Base-by-base conservation (phyloP, 2,113 vertebrate genomes). In the Strigops habroptila region DNA sequence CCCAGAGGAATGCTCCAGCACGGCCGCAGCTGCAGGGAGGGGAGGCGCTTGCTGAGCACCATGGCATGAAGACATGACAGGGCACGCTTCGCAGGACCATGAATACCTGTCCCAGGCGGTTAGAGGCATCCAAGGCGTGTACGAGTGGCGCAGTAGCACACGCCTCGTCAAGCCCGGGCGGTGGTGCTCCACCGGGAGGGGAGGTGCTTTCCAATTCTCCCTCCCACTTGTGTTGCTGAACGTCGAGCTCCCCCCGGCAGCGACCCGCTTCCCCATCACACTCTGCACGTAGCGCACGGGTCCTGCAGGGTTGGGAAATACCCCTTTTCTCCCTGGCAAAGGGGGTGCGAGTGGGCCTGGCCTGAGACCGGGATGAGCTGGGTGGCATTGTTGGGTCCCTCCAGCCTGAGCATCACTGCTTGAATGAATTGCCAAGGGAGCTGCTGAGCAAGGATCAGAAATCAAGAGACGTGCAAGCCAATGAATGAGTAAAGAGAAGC, bases 31-130 rank as follows among this genome's bases (percentile, higher is more conserved):
- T 95, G 94, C 83, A 84, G 89, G 92, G 80, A 95, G 69, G 69
- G 94, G 95, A 95, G 91, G 93, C 1, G 62, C 89, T 92, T 84
- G 86, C 53, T 2, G 74, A 90, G 89, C 7, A 0, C 92, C n/a
- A 52, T 97, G 95, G 94, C 92, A 92, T 6, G 83, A 93, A 93
- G 77, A 48, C 96, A 65, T 91, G 96, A 97, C 21, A 52, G 93
- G 89, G 89, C 94, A 95, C 10, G 91, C 95, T 93, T 16, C 5
- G 9, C 89, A 4, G 89, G 96, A 95, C 95, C 93, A 7, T 86
- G 86, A 95, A 97, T 97, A 91, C 95, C 83, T 95, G 95, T 95
- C 89, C 96, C 89, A 93, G 94, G 76, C 39, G 1, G 91, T 79
- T 55, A 84, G 89, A 95, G 86, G 91, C 95, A 95, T 83, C 81